Evolutionary conservation across 2,113 vertebrate genomes (phyloP).

Genomic region (Kryptolebias marmoratus): DNA sequence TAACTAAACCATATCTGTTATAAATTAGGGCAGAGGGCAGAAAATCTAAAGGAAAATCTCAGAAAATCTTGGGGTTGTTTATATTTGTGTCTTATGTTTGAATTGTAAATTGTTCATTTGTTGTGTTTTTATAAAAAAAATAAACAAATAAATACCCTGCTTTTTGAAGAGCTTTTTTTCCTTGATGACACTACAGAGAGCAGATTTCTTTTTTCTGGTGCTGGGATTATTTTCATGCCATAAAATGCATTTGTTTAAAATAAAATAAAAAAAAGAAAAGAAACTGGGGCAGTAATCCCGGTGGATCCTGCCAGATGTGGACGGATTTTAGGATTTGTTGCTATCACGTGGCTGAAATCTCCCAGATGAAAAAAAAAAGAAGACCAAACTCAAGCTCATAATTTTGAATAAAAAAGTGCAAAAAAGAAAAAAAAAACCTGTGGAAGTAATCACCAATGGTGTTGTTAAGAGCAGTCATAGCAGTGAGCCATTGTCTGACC

Average conservation of each 20-base stretch:
- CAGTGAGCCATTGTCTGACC: too few species aligned
- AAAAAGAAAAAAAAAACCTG: too few species aligned
- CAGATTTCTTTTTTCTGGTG: slow-evolving; percentile 30
- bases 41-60: too few species aligned
- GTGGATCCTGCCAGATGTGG: slow-evolving; percentile 54
- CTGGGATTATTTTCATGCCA: slow-evolving; percentile 28
- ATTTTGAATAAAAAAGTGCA: not conserved
- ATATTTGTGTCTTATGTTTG: too few species aligned
- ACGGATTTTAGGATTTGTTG: slow-evolving; percentile 38
- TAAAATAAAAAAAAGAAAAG: not conserved
- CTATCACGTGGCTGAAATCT: not conserved
- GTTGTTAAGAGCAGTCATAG: too few species aligned
- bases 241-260: slow-evolving; percentile 28
- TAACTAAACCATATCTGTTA: too few species aligned
- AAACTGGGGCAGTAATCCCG: slow-evolving; percentile 25
- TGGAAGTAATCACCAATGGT: too few species aligned
- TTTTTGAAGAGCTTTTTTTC: slow-evolving; percentile 11
- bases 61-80: too few species aligned
- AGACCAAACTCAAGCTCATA: not conserved
- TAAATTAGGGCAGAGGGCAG: too few species aligned
- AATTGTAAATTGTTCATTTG: too few species aligned
- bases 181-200: slow-evolving; percentile 3
- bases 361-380: not conserved
- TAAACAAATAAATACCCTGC: too few species aligned
- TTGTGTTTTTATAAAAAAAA: too few species aligned